These are phyloP conservation scores for Stercorarius parasiticus DNA, from an alignment of 2,113 vertebrate species.

Conservation along the genomic window DNA sequence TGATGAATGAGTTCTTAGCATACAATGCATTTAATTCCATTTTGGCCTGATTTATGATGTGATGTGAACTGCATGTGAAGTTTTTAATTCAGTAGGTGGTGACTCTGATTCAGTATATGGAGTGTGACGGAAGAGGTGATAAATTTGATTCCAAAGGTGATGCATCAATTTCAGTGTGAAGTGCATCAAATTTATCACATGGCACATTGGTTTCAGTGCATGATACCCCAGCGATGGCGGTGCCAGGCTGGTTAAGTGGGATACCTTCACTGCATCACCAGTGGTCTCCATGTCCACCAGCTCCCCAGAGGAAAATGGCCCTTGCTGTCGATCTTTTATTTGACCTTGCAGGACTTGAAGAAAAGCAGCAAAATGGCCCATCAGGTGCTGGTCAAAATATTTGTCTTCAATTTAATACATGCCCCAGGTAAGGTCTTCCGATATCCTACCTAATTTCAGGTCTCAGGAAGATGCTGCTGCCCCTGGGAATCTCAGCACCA, in stretches of 20 bases:
- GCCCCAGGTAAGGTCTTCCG: background rate
- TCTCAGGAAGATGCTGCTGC: background rate
- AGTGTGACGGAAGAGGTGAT: conserved; percentile 40
- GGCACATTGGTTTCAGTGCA: background rate
- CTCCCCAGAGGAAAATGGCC: background rate
- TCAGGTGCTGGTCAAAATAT: background rate
- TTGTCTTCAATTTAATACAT: background rate
- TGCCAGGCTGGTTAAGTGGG: background rate
- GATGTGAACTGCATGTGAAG: conserved; percentile 58
- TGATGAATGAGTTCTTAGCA: conserved; percentile 63
- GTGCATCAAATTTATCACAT: conserved; percentile 13
- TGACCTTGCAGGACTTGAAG: background rate
- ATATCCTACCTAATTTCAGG: background rate
- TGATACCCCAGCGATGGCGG: background rate
- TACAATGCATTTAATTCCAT: conserved; percentile 66
- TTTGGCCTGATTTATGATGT: conserved; percentile 65
- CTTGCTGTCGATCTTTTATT: background rate
- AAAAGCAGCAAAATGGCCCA: background rate
- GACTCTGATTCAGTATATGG: conserved; percentile 54
- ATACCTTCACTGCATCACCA: background rate
- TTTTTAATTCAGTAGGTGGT: conserved; percentile 71
- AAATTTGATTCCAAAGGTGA: conserved; percentile 57
- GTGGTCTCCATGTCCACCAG: background rate
- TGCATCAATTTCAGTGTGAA: conserved; percentile 55
- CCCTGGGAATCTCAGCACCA: background rate